phyloP scores from a whole-genome alignment of 2,888 invertebrate species.

The Diaperis boleti region DNA sequence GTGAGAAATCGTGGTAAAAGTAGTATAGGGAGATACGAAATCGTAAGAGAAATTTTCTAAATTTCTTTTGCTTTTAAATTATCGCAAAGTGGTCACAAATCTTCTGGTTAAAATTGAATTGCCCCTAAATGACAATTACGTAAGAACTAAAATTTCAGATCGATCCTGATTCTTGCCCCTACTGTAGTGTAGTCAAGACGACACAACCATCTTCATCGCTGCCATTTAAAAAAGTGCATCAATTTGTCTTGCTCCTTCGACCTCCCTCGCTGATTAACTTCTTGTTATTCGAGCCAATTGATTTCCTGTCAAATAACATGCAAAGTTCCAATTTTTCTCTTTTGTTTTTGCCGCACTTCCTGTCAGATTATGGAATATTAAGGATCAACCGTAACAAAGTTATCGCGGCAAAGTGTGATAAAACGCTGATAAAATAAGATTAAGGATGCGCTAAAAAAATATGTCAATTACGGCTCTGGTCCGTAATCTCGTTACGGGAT shows the following conservation, averaged over 20 bases:
- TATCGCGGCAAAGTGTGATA: conserved; percentile 3
- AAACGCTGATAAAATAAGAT: background rate
- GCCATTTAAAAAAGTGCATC: background rate
- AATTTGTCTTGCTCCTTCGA: background rate
- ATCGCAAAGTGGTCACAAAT: no score
- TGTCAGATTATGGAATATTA: conserved; percentile 4
- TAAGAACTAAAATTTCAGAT: no score
- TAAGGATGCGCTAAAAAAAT: conserved; percentile 1
- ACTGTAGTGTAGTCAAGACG: no score
- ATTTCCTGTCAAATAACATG: conserved; percentile 6
- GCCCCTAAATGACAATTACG: no score
- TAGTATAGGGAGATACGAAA: no score
- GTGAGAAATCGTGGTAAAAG: no score
- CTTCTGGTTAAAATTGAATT: no score
- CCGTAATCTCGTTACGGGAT: conserved; percentile 1
- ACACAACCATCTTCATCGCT: no score
- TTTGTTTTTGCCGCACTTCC: conserved; percentile 2
- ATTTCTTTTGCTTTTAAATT: no score
- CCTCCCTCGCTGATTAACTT: background rate
- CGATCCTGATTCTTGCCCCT: no score
- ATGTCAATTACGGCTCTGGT: conserved; percentile 1
- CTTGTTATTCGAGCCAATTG: background rate
- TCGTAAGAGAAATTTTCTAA: no score
- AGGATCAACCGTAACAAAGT: background rate
- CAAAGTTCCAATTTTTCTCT: background rate